Evolutionary conservation across 2,888 invertebrate species (phyloP).

Genomic region (Conomelus anceps): DNA sequence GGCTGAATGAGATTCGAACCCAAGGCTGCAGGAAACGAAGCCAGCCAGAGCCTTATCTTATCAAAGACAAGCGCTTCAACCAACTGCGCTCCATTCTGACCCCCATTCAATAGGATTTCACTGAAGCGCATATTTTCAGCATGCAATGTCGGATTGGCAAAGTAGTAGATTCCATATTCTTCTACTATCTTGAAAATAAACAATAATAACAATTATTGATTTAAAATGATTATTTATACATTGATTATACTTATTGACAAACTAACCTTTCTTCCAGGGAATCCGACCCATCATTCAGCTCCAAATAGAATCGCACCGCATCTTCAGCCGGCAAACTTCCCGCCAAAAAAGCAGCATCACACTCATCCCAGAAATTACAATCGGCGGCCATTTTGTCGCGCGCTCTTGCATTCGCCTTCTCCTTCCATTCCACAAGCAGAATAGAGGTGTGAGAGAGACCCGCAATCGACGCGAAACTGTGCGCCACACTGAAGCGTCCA

Average conservation of each 20-base stretch:
- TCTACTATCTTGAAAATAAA: no score
- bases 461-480: slow-evolving; percentile 20
- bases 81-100: no score
- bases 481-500: slow-evolving; percentile 17
- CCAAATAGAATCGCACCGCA: slow-evolving; percentile 16
- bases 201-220: no score
- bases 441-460: slow-evolving; percentile 6
- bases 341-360: slow-evolving; percentile 18
- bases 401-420: not conserved
- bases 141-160: no score
- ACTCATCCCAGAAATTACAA: slow-evolving; percentile 16
- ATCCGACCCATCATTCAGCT: not conserved
- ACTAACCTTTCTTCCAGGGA: slow-evolving; percentile 16
- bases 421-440: slow-evolving; percentile 17
- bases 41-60: no score
- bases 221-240: no score
- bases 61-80: no score
- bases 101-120: no score
- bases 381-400: not conserved
- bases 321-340: slow-evolving; percentile 11
- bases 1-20: no score
- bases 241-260: not conserved
- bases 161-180: no score
- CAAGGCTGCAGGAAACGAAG: no score
- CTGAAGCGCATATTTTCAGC: no score